These are phyloP conservation scores for Callipepla squamata DNA, from an alignment of 2,113 vertebrate genomes.

Conservation along the genomic window DNA sequence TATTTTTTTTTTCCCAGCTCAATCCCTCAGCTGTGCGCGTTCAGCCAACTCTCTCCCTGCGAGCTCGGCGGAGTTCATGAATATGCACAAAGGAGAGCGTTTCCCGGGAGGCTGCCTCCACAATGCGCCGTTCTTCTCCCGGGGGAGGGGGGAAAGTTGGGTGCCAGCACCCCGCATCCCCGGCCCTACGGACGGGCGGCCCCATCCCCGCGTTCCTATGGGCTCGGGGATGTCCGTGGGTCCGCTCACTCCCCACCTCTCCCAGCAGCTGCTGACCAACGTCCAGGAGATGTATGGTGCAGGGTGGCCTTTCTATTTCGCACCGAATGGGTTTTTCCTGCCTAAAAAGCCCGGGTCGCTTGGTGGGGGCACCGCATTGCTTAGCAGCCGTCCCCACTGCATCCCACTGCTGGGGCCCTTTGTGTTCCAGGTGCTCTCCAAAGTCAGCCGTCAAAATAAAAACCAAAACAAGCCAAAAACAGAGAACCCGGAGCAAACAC, in stretches of 20 bases:
- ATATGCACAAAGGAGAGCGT: conserved; percentile 15
- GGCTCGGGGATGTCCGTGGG: not conserved
- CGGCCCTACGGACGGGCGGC: not conserved
- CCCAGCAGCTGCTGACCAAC: not conserved
- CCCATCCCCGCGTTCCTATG: not conserved
- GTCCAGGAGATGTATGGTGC: not conserved
- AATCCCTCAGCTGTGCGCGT: not conserved
- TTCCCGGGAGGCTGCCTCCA: not conserved
- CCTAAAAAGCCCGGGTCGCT: not conserved
- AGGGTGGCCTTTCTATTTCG: not conserved
- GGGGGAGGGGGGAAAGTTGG: conserved; percentile 61
- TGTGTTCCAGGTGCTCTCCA: not conserved
- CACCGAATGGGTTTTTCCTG: not conserved
- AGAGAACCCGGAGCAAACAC: not conserved
- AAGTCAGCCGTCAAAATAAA: not conserved
- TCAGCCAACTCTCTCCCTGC: conserved; percentile 47
- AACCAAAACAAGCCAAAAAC: not conserved
- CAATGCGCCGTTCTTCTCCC: not conserved
- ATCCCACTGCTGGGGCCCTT: not conserved
- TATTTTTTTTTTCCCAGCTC: not conserved
- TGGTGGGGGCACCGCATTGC: not conserved
- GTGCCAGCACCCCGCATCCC: not conserved
- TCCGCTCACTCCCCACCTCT: not conserved
- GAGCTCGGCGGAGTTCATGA: conserved; percentile 48
- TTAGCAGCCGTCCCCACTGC: not conserved